These are phyloP conservation scores for Tangara arthus DNA, from an alignment of 2,797 vertebrate species.

Conservation along the genomic window DNA sequence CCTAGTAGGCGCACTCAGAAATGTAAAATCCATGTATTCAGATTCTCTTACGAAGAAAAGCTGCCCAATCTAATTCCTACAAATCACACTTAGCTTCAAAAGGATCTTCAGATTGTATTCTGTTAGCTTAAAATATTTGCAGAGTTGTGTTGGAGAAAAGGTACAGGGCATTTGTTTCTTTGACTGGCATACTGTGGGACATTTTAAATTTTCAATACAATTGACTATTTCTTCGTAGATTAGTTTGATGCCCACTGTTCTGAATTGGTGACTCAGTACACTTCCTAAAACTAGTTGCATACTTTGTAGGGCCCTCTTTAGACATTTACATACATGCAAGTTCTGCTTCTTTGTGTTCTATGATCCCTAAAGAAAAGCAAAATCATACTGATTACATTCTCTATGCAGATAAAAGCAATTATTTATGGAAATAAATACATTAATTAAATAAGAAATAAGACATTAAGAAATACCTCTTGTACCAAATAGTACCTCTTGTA, in stretches of 20 bases:
- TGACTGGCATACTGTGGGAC: not conserved
- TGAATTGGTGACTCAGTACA: not conserved
- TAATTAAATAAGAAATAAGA: not conserved
- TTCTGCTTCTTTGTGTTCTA: not conserved
- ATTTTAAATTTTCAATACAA: not conserved
- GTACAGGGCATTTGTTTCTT: not conserved
- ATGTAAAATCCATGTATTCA: constrained; percentile 10
- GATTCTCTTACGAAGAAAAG: not conserved
- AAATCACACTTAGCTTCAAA: constrained; percentile 4
- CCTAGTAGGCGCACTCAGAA: not conserved
- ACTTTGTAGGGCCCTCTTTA: not conserved
- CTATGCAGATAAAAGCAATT: not conserved
- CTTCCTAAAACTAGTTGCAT: not conserved
- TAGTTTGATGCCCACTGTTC: not conserved
- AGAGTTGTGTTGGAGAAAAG: not conserved
- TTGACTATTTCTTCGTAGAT: not conserved
- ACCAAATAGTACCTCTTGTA: not conserved
- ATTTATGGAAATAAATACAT: not conserved
- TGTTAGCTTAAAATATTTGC: not conserved
- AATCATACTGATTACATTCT: not conserved
- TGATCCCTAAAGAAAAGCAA: not conserved
- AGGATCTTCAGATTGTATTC: constrained; percentile 19
- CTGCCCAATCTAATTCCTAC: not conserved
- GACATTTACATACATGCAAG: not conserved
- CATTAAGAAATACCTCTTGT: not conserved